phyloP scores from a whole-genome alignment of 2,113 vertebrate species.

The Notothenia rossii region DNA sequence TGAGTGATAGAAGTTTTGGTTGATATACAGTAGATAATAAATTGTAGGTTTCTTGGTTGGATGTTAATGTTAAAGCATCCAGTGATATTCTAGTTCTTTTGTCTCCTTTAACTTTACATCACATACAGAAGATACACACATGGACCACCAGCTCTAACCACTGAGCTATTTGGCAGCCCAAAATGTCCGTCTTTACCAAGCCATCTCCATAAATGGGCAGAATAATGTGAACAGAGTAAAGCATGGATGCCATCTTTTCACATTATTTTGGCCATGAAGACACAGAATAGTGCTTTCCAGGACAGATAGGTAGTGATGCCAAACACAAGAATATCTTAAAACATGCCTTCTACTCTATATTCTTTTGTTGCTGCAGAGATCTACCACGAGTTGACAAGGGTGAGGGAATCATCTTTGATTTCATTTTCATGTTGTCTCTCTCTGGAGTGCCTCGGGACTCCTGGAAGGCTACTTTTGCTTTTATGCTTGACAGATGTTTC shows the following conservation, averaged over 20 bases:
- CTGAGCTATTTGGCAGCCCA: no score
- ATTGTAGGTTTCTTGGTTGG: not conserved
- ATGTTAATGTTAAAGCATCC: not conserved
- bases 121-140: no score
- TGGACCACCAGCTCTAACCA: no score
- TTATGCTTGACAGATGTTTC: conserved; percentile 17
- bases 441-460: not conserved
- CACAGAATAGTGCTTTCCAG: not conserved
- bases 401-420: conserved; percentile 2
- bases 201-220: not conserved
- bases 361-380: not conserved
- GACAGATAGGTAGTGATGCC: not conserved
- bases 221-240: no score
- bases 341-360: no score
- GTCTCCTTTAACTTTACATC: not conserved
- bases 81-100: not conserved
- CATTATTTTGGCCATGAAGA: not conserved
- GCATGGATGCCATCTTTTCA: not conserved
- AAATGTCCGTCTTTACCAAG: not conserved
- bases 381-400: not conserved
- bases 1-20: not conserved
- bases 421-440: not conserved
- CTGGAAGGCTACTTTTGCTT: conserved; percentile 15
- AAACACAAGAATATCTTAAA: not conserved
- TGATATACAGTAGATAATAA: not conserved